Conservation (phyloP, 64 coral and sea anemone species). For the Pocillopora verrucosa region DNA sequence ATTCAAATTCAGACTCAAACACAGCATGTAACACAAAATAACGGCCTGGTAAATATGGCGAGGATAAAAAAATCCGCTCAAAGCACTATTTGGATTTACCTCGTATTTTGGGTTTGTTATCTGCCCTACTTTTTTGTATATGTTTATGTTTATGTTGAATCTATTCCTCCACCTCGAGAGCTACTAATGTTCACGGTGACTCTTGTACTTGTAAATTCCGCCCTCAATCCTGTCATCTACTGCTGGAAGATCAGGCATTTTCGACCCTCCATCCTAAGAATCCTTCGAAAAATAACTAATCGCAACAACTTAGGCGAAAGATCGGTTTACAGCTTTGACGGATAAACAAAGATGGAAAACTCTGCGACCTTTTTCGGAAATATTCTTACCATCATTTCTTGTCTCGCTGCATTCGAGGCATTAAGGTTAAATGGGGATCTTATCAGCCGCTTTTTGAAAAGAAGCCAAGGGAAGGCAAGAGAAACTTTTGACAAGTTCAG, state of each 20-base stretch:
- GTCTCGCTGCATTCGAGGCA: no score
- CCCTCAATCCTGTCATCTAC: conserved; percentile 5
- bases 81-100: not conserved
- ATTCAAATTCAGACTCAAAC: not conserved
- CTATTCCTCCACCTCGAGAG: not conserved
- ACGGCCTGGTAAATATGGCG: not conserved
- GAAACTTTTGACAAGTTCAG: no score
- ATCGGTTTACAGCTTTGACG: not conserved
- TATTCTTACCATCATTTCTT: no score
- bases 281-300: not conserved
- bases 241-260: not conserved
- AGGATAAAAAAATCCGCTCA: not conserved
- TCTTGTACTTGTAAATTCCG: not conserved
- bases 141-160: not conserved
- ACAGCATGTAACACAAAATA: not conserved
- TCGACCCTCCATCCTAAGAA: not conserved
- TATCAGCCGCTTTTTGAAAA: no score
- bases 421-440: no score
- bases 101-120: conserved; percentile 14
- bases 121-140: not conserved
- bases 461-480: no score
- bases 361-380: no score
- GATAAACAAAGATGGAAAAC: no score
- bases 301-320: not conserved
- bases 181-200: not conserved